phyloP scores from a whole-genome alignment of 2,797 vertebrate genomes.

The Echeneis naucrates region DNA sequence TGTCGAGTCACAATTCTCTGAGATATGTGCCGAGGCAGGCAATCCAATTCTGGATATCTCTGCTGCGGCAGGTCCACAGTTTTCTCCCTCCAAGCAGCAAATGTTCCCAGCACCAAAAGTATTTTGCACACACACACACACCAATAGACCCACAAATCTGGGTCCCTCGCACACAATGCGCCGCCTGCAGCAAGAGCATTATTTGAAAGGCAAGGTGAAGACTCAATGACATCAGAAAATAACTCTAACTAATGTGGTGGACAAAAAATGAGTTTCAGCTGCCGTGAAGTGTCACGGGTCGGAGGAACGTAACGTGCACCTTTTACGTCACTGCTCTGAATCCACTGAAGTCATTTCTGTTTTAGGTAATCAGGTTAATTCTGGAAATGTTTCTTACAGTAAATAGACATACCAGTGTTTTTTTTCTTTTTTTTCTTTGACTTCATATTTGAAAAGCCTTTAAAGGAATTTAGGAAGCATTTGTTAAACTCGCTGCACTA shows the following conservation, averaged over 20 bases:
- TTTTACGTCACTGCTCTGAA: slow-evolving; percentile 2
- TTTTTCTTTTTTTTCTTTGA: background rate
- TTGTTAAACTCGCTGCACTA: background rate
- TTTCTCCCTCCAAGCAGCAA: slow-evolving; percentile 64
- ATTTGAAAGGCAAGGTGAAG: slow-evolving; percentile 74
- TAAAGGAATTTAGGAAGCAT: background rate
- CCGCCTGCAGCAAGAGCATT: slow-evolving; percentile 68
- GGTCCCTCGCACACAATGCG: slow-evolving; percentile 75
- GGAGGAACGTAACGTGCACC: background rate
- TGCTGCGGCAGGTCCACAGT: slow-evolving; percentile 68
- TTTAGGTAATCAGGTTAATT: background rate
- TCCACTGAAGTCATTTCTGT: background rate
- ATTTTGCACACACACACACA: slow-evolving; percentile 25
- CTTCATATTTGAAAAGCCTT: background rate
- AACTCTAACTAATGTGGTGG: too few species aligned
- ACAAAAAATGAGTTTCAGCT: slow-evolving; percentile 32
- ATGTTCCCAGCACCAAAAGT: slow-evolving; percentile 67
- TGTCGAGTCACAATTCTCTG: slow-evolving; percentile 72
- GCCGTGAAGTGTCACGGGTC: background rate
- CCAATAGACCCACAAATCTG: slow-evolving; percentile 67
- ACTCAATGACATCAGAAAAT: slow-evolving; percentile 79
- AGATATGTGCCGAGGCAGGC: slow-evolving; percentile 69
- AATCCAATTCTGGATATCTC: slow-evolving; percentile 74
- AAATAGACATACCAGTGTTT: too few species aligned
- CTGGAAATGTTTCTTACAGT: background rate